Conservation (phyloP, 92 coral and sea anemone species). For the Chrysogorgia sp. region DNA sequence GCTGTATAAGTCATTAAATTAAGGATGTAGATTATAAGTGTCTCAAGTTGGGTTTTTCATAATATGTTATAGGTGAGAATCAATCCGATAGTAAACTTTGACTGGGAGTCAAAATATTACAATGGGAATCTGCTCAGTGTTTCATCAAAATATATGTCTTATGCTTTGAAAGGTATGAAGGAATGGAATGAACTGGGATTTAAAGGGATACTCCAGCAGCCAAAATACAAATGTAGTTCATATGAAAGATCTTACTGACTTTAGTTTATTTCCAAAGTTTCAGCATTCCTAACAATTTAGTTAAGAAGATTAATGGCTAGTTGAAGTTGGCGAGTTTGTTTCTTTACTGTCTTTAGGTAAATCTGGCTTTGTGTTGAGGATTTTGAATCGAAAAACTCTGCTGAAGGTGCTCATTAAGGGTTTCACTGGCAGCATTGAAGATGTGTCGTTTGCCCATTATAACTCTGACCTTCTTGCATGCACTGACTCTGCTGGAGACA, state of each 20-base stretch:
- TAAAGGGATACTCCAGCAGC: not conserved
- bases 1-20: too few relatives aligned
- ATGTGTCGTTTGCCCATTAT: constrained; percentile 87
- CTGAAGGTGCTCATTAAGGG: constrained; percentile 88
- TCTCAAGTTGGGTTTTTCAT: too few relatives aligned
- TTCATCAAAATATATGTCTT: constrained; percentile 86
- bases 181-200: too few relatives aligned
- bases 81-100: constrained; percentile 94
- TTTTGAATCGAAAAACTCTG: constrained; percentile 84
- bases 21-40: too few relatives aligned
- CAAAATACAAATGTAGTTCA: not conserved
- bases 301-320: not conserved
- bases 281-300: too few relatives aligned
- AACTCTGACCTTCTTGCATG: constrained; percentile 86
- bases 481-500: constrained; percentile 92
- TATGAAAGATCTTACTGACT: too few relatives aligned
- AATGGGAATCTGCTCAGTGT: constrained; percentile 86
- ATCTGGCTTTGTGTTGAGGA: constrained; percentile 79
- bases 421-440: constrained; percentile 86
- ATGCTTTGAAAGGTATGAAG: constrained; percentile 80
- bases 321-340: not conserved
- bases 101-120: constrained; percentile 96
- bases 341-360: constrained; percentile 71
- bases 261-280: too few relatives aligned
- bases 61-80: constrained; percentile 73